Evolutionary conservation across 2,888 invertebrate genomes (phyloP), one percentile per base, ranked within the genome.

Genomic region (Harpalus rufipes): DNA sequence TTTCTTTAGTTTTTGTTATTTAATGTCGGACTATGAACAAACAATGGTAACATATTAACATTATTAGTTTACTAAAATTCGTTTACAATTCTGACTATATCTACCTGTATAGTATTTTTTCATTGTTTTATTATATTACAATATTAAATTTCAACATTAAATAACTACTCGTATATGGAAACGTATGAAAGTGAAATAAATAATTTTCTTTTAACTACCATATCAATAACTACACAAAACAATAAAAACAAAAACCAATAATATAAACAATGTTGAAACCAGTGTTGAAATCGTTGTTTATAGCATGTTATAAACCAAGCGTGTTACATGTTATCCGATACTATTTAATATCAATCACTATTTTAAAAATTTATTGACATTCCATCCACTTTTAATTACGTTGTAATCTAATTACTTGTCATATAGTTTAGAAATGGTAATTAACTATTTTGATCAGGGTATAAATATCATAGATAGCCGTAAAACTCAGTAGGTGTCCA

Each of bases 381-480:
- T 81, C 72, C 72, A 51, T 21, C 68, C 51, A 81, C 51, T 68
- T 81, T 68, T 81, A 81, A 81, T 56, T 58, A 56, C 14, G 72
- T 16, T 81, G 72, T 81, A 72, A 81, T 72, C 81, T 81, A 72
- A 81, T 72, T 81, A 68, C 81, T 51, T 68, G 81, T 81, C 72
- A 81, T 81, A 72, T 68, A 12, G 14, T 68, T 68, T 56, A 65
- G 72, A 72, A 81, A 72, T 21, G 8, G 39, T 72, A 81, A 81
- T 81, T 81, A 81, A 81, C 56, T 16, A 72, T 72, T 56, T 81
- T 72, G 56, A 58, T 68, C 68, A 32, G 56, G 32, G 56, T 72
- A 81, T 72, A 81, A 68, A 81, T 81, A 51, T 14, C n/a, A 18
- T 7, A 12, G 4, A 8, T 12, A 44, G 41, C 44, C 61, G 21